A percentile compares a stretch with the other conserved stretches of the same genome.
Conservation (phyloP, 2,888 invertebrate genomes). For the Protonemura montana region DNA sequence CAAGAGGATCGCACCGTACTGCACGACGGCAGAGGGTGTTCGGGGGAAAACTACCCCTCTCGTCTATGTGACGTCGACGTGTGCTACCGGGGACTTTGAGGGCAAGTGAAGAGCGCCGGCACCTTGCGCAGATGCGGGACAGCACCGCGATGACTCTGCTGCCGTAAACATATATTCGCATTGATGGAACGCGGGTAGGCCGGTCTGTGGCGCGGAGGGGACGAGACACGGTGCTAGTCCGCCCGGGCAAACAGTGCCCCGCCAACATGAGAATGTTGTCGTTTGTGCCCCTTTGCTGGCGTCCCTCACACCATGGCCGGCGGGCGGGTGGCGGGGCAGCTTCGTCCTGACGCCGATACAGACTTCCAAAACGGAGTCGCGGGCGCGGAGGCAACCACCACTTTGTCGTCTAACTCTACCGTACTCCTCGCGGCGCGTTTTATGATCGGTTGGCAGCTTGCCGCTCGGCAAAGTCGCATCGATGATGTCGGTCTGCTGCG, state of each 20-base stretch:
- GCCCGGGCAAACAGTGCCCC: not conserved
- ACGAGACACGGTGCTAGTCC: not conserved
- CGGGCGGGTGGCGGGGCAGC: not conserved
- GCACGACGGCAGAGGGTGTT: not conserved
- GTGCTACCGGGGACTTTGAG: conserved; percentile 8
- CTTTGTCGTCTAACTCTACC: not conserved
- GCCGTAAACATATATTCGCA: not conserved
- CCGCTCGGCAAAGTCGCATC: not conserved
- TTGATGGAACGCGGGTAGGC: not conserved
- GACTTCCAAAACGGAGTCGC: not conserved
- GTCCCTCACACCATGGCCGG: not conserved
- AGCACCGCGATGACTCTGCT: not conserved
- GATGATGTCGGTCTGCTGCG: not conserved
- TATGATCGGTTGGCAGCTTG: not conserved
- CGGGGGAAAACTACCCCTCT: conserved; percentile 19
- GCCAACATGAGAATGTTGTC: not conserved
- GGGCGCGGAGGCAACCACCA: not conserved
- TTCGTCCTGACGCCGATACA: not conserved
- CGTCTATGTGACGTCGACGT: not conserved
- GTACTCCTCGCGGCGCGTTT: too few relatives aligned
- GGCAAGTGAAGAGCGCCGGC: not conserved
- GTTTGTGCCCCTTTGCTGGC: not conserved
- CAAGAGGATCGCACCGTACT: conserved; percentile 18
- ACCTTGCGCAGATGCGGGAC: conserved; percentile 4
- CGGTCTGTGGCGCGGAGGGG: not conserved